These are phyloP conservation scores for Phalacrocorax aristotelis DNA, from an alignment of 2,113 vertebrate species.

Conservation along the genomic window DNA sequence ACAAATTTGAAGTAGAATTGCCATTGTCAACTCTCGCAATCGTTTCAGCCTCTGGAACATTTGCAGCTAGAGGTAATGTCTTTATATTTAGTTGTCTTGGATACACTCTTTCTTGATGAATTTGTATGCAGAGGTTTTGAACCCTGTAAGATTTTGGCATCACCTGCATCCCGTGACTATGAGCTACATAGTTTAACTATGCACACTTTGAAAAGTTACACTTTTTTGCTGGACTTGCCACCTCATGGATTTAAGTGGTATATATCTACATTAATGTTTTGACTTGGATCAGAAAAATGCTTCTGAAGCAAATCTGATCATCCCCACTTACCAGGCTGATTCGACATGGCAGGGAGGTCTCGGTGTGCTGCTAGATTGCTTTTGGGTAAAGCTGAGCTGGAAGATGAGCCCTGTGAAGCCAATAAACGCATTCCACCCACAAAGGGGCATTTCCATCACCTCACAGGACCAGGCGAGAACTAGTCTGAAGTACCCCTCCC, in stretches of 20 bases:
- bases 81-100: background rate
- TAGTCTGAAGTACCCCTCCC: background rate
- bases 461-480: background rate
- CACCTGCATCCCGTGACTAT: background rate
- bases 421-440: accelerated
- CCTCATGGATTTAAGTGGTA: background rate
- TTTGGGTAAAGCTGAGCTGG: background rate
- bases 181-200: background rate
- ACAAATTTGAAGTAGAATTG: background rate
- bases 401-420: background rate
- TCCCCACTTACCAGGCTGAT: background rate
- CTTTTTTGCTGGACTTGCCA: background rate
- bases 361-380: background rate
- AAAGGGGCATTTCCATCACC: background rate
- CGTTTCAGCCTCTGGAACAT: background rate
- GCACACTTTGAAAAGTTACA: background rate
- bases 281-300: background rate
- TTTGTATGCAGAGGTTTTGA: background rate
- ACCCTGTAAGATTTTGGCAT: background rate
- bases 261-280: background rate
- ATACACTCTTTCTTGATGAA: background rate
- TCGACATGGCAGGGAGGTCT: accelerated
- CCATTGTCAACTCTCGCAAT: background rate
- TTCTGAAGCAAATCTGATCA: background rate
- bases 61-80: background rate